Percentiles rank a stretch among this genome's conserved stretches.
Conservation (phyloP, 2,797 vertebrate genomes). For the Poliocrania exsul region DNA sequence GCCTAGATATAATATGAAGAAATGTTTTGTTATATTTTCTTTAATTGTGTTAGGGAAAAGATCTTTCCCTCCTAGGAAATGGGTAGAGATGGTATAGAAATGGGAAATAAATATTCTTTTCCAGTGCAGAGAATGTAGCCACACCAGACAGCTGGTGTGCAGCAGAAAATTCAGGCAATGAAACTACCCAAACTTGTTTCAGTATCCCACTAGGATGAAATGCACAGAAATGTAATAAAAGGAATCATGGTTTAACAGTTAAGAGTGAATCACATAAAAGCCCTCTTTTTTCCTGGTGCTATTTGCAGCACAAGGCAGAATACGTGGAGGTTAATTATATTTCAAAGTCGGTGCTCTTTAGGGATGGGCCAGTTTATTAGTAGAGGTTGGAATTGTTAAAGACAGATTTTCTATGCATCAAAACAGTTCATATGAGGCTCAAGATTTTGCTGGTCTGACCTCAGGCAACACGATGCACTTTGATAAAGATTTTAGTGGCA, state of each 20-base stretch:
- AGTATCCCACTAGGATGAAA: background rate
- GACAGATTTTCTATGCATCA: constrained; percentile 46
- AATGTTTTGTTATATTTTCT: constrained; percentile 6
- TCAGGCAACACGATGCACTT: constrained; percentile 22
- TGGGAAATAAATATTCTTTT: background rate
- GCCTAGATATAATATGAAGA: background rate
- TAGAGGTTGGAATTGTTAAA: constrained; percentile 32
- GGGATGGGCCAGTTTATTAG: constrained; percentile 45
- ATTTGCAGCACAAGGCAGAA: background rate
- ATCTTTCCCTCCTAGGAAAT: background rate
- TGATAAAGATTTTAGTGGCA: constrained; percentile 54
- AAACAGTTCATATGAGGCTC: constrained; percentile 32
- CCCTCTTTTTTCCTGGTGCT: background rate
- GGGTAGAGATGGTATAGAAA: background rate
- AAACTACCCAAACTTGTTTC: constrained; percentile 14
- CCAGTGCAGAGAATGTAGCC: background rate
- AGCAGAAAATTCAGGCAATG: constrained; percentile 2
- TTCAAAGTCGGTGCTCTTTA: constrained; percentile 25
- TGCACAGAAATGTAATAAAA: background rate
- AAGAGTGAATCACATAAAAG: constrained; percentile 2
- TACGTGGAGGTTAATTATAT: constrained; percentile 8
- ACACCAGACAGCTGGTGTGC: background rate
- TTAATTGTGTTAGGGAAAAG: background rate
- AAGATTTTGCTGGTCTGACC: constrained; percentile 44
- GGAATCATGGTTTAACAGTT: background rate